These are phyloP conservation scores for Apodemia zela DNA, from an alignment of 2,888 invertebrate species.

Conservation along the genomic window DNA sequence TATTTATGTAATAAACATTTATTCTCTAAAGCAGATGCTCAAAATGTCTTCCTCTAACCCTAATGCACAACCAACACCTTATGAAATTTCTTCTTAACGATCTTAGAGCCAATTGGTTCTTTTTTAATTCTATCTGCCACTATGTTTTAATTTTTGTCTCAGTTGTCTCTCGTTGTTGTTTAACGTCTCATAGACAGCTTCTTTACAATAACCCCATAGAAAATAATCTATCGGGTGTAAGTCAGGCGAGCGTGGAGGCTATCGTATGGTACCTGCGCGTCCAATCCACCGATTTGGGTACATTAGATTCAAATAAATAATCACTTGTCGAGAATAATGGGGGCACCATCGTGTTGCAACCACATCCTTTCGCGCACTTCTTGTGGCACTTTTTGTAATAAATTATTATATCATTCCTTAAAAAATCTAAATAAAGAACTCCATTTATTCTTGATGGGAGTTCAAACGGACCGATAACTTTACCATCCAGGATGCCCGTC, in stretches of 20 bases:
- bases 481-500: too few species aligned
- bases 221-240: neutral
- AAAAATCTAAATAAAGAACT: too few species aligned
- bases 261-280: constrained; percentile 2
- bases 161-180: neutral
- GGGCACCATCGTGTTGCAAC: constrained; percentile 3
- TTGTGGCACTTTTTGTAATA: constrained; percentile 2
- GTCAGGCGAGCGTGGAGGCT: neutral
- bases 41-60: too few species aligned
- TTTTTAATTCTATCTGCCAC: neutral
- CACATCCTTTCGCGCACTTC: constrained; percentile 4
- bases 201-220: neutral
- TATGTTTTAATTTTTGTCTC: neutral
- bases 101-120: too few species aligned
- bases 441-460: too few species aligned
- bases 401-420: neutral
- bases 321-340: neutral
- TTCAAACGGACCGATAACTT: too few species aligned
- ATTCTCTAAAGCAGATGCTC: too few species aligned
- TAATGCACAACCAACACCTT: too few species aligned
- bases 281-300: constrained; percentile 1
- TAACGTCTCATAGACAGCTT: too few species aligned
- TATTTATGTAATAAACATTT: too few species aligned
- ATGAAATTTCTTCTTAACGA: too few species aligned
- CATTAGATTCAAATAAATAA: too few species aligned